These are phyloP conservation scores for Barnardius zonarius DNA, from an alignment of 2,113 vertebrate genomes.

Conservation along the genomic window DNA sequence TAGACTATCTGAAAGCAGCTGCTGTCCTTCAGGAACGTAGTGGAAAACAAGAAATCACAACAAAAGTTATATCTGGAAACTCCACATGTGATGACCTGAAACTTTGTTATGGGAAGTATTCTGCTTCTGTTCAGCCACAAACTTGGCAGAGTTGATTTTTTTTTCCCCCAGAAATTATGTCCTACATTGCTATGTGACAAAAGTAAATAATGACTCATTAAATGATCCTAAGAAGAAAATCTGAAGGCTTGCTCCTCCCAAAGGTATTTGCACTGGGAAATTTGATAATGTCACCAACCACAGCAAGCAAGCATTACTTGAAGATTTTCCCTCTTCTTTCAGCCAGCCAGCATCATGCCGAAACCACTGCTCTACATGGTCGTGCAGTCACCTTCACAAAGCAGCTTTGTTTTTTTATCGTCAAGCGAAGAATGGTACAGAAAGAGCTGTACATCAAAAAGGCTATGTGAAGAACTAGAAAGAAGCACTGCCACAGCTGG, in stretches of 20 bases:
- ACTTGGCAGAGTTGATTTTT: neutral
- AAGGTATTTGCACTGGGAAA: constrained; percentile 62
- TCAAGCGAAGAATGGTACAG: neutral
- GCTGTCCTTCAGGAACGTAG: neutral
- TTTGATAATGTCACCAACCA: constrained; percentile 65
- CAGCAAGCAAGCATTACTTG: constrained; percentile 38
- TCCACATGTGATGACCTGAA: neutral
- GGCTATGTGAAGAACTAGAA: neutral
- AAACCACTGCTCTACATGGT: neutral
- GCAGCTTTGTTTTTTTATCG: neutral
- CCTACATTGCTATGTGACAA: constrained; percentile 28
- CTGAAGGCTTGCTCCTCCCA: constrained; percentile 49
- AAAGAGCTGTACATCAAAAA: neutral
- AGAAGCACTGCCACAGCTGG: neutral
- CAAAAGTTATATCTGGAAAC: neutral
- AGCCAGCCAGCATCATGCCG: neutral
- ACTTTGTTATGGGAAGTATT: constrained; percentile 12
- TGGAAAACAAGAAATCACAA: neutral
- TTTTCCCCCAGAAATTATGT: constrained; percentile 40
- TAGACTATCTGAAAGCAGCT: neutral
- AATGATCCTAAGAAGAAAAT: constrained; percentile 52
- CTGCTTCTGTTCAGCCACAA: neutral
- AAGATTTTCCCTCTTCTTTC: neutral
- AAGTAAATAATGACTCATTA: constrained; percentile 71
- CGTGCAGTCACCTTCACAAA: neutral